phyloP scores from a whole-genome alignment of 2,797 vertebrate species.

The Pristis pectinata region DNA sequence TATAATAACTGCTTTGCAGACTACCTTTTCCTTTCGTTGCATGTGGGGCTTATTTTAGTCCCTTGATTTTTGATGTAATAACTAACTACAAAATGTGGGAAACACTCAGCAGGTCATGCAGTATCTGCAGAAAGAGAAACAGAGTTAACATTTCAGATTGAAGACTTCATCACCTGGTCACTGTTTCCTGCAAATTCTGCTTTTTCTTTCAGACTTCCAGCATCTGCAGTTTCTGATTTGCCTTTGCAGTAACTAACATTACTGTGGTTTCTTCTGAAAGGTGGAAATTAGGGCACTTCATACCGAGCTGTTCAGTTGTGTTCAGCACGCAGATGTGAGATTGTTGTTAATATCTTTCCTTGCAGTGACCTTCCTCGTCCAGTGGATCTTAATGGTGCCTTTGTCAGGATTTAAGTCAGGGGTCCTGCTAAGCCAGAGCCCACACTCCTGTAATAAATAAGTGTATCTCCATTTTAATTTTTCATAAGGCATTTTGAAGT shows the following conservation, averaged over 20 bases:
- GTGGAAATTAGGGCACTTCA: neutral
- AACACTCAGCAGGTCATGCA: neutral
- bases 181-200: no score
- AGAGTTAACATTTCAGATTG: no score
- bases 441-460: neutral
- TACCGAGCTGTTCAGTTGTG: neutral
- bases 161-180: no score
- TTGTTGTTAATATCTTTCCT: neutral
- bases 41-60: neutral
- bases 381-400: no score
- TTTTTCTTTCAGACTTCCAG: no score
- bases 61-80: neutral
- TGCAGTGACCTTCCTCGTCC: neutral
- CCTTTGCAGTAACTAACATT: neutral
- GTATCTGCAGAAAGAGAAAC: no score
- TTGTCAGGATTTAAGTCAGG: neutral
- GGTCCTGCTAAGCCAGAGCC: neutral
- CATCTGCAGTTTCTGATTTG: no score
- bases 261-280: neutral
- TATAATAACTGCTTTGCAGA: neutral
- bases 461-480: no score
- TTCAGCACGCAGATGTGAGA: neutral
- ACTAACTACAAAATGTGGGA: neutral
- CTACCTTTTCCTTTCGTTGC: neutral
- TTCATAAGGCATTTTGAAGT: neutral